Base-by-base conservation (phyloP, 2,888 invertebrate species). In the Rhaphigaster nebulosa region DNA sequence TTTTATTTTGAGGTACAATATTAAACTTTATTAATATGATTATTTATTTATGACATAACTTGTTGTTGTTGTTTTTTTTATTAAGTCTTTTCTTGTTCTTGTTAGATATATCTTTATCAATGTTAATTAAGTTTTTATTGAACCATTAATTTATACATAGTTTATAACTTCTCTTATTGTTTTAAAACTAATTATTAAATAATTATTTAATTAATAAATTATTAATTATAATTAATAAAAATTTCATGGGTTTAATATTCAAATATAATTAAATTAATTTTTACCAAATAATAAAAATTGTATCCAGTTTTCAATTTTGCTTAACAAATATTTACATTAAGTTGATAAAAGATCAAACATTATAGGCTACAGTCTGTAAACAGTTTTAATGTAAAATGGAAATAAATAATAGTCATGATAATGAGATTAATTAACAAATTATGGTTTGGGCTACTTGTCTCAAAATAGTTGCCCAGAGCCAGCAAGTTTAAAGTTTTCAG, bases 1-100 rank as follows among this genome's bases (percentile, higher is more conserved):
- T 84, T 45, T 84, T 84, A 84, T n/a, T 84, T 84, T 84, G 45
- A 45, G 34, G 84, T 45, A 84, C 12, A 26, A 84, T 84, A 45
- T 84, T 84, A 45, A 84, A n/a, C 45, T 38, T 45, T 80, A 41
- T 38, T 38, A 20, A 80, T 15, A 70, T 38, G 20, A 34, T 38
- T 20, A 38, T 76, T 76, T 38, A 38, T 76, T 76, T 76, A 76
- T 76, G 34, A 76, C 70, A 76, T 76, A 76, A 76, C 38, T 76
- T 76, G 38, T 76, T 76, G 15, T 18, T 76, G 13, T 76, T 13
- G 38, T 76, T 10, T 38, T 76, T 76, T 34, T 76, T 76, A 20
- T 38, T 20, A 23, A 38, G 38, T 76, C 38, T 65, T 65, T 65
- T 65, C 29, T 76, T 76, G 70, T 76, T 76, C 38, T 12, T 76